A percentile compares a stretch with the other conserved stretches of the same genome.
These are phyloP conservation scores for Mormyrus hasselquistii DNA, from an alignment of 2,797 vertebrate genomes.

Conservation along the genomic window DNA sequence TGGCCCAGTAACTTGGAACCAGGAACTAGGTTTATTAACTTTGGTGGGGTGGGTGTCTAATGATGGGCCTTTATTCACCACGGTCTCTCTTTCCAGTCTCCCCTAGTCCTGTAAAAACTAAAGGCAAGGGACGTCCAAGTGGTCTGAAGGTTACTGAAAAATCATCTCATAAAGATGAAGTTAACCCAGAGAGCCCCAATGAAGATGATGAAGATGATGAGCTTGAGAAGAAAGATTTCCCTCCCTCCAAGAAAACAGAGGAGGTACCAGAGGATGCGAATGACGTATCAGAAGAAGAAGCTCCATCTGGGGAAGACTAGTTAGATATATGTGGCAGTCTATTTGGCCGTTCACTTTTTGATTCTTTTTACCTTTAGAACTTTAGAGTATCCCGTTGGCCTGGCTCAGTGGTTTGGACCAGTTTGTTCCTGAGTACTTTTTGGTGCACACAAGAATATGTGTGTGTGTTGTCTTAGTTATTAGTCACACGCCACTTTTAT, in stretches of 20 bases:
- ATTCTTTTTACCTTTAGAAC: constrained; percentile 28
- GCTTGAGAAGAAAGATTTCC: constrained; percentile 69
- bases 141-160: constrained; percentile 86
- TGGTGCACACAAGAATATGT: constrained; percentile 23
- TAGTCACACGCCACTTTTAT: background rate
- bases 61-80: background rate
- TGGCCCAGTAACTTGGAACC: background rate
- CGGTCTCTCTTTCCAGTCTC: constrained; percentile 66
- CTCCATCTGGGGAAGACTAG: constrained; percentile 94
- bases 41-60: background rate
- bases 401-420: constrained; percentile 67
- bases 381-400: constrained; percentile 48
- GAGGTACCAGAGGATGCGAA: constrained; percentile 69
- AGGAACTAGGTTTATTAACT: background rate
- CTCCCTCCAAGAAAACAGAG: constrained; percentile 72
- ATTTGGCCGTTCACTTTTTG: constrained; percentile 33
- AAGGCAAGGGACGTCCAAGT: constrained; percentile 89
- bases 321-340: constrained; percentile 34
- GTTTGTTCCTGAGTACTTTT: constrained; percentile 31
- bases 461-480: constrained; percentile 1
- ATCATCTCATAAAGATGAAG: constrained; percentile 84
- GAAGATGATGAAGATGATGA: constrained; percentile 67
- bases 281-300: constrained; percentile 93
- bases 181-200: constrained; percentile 65
- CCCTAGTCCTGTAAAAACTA: constrained; percentile 94